Evolutionary conservation across 2,113 vertebrate species (phyloP).

Genomic region (Loxodonta africana): DNA sequence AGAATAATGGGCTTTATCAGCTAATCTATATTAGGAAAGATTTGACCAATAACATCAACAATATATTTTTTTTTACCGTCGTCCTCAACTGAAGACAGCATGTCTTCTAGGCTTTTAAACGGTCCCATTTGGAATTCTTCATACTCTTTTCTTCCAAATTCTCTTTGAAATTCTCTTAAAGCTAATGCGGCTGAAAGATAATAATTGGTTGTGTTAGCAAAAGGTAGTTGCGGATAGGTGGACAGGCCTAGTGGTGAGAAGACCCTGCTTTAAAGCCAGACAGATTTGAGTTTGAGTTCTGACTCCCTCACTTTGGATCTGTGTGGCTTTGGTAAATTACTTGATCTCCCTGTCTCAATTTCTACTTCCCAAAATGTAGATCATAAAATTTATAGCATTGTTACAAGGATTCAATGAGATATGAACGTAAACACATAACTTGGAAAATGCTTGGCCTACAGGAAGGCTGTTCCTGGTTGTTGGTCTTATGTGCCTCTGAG

Average conservation of each 20-base stretch:
- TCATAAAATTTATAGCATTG: background rate
- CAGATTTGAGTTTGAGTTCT: background rate
- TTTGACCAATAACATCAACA: background rate
- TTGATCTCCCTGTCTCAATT: background rate
- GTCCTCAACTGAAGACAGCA: fast-evolving
- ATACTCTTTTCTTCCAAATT: background rate
- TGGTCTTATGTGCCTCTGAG: background rate
- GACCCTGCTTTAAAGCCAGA: background rate
- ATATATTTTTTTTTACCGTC: constrained; percentile 63
- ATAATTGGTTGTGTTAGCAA: constrained; percentile 12
- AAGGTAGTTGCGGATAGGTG: background rate
- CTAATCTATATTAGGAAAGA: background rate
- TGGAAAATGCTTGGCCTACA: background rate
- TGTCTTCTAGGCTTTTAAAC: constrained; percentile 10
- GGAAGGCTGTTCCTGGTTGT: background rate
- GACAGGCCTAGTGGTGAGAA: background rate
- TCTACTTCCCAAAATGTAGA: background rate
- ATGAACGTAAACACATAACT: background rate
- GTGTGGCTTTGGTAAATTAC: background rate
- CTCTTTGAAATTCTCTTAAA: background rate
- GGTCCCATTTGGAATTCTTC: background rate
- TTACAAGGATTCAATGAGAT: background rate
- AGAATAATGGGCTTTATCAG: background rate
- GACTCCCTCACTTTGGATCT: background rate
- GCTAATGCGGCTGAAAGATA: constrained; percentile 48